Percentiles rank a stretch among this genome's conserved stretches.
phyloP scores from a whole-genome alignment of 2,888 invertebrate genomes.

The Oithona nana region DNA sequence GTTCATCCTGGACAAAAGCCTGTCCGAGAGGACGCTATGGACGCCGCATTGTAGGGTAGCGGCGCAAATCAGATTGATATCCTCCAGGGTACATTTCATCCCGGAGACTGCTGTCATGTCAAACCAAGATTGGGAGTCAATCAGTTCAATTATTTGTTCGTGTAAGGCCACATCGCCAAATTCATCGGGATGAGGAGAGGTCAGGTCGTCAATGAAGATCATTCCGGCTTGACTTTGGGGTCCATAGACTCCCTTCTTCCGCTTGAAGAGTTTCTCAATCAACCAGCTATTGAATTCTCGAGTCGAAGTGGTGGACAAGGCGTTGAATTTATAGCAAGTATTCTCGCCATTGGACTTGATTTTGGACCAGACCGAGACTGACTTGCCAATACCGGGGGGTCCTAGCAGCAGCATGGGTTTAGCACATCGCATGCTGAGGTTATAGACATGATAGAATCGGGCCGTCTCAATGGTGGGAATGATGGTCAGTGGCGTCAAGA shows the following conservation, averaged over 20 bases:
- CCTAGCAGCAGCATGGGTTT: conserved; percentile 32
- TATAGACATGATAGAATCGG: not conserved
- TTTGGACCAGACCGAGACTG: conserved; percentile 35
- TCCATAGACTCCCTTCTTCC: not conserved
- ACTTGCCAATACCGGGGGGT: conserved; percentile 34
- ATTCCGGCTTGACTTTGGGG: not conserved
- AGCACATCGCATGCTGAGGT: conserved; percentile 21
- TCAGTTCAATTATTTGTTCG: not conserved
- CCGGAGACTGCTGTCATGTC: not conserved
- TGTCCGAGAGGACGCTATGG: not conserved
- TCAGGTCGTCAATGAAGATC: conserved; percentile 1
- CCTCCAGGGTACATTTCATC: not conserved
- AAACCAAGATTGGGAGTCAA: not conserved
- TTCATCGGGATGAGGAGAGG: not conserved
- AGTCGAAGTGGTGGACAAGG: not conserved
- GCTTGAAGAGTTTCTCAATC: not conserved
- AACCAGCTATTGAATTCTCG: not conserved
- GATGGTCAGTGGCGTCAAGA: conserved; percentile 27
- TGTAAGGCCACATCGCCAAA: not conserved
- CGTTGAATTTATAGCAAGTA: not conserved
- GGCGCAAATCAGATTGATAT: not conserved
- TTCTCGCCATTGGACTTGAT: conserved; percentile 23
- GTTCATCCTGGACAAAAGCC: not conserved
- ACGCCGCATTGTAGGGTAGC: not conserved
- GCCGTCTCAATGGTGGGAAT: conserved; percentile 31